Evolutionary conservation across 1,140 invertebrate species (phyloP), one percentile per base, ranked within the genome.

Genomic region (Phthorimaea operculella): DNA sequence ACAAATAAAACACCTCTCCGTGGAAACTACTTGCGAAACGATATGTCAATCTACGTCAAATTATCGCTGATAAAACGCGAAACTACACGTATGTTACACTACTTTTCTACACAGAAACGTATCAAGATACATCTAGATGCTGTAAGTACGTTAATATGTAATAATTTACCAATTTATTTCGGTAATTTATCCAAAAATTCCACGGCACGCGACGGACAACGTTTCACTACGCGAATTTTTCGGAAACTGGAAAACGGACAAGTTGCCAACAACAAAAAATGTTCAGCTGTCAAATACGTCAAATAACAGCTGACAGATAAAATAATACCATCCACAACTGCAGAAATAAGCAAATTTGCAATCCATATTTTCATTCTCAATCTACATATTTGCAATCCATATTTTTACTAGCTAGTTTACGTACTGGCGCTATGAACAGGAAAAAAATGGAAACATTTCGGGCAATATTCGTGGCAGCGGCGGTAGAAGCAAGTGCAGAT

Each of bases 1-100:
- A 78, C 73, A 78, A 76, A 78, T 74, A 76, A 72, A 66, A 64
- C 67, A 72, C 68, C 74, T 71, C 64, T 71, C 64, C 61, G 65
- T 66, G 56, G 58, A 72, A 66, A 72, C 66, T 69, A 76, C 67
- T 76, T 76, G 74, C 67, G 68, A 76, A 76, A 76, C 60, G 70
- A 70, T 69, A 68, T 74, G 68, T 66, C 64, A 64, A 74, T 62
- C 61, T 73, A 77, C 64, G 69, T 74, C 66, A 70, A 73, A 63
- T 70, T 62, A 56, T 51, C 34, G 17, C 50, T 3, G 14, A 28
- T 28, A 11, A 21, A 51, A 51, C 36, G 49, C 55, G 55, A 44
- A 36, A 50, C n/a, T 50, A 50, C 21, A 28, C 45, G 10, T 55
- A 42, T 18, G 39, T 21, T 39, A 44, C 33, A 55, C n/a, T 33